These are phyloP conservation scores for Pteria penguin DNA, from an alignment of 2,888 invertebrate species.

Conservation along the genomic window DNA sequence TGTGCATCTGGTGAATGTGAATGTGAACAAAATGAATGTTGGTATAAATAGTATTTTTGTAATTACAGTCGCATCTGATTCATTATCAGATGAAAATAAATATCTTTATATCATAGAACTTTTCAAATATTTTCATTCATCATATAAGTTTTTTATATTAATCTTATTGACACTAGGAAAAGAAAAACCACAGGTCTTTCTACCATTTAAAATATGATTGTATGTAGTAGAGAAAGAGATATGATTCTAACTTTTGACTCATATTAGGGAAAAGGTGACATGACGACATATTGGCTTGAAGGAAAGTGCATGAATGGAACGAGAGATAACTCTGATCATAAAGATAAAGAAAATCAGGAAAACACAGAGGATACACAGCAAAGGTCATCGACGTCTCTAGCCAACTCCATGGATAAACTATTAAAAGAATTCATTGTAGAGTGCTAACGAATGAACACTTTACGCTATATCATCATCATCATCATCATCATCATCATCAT, in stretches of 20 bases:
- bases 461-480: not conserved
- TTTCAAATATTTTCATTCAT: not conserved
- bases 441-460: not conserved
- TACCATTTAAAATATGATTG: not conserved
- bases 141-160: not conserved
- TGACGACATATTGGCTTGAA: constrained; percentile 67
- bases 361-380: not conserved
- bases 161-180: not conserved
- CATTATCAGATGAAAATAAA: too few relatives aligned
- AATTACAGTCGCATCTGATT: too few relatives aligned
- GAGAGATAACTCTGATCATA: not conserved
- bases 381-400: not conserved
- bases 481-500: not conserved
- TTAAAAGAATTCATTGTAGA: not conserved
- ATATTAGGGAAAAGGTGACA: constrained; percentile 71
- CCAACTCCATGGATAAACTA: not conserved
- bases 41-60: too few relatives aligned
- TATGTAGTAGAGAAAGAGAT: too few relatives aligned
- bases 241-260: too few relatives aligned
- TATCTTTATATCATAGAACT: not conserved
- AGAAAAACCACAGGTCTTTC: not conserved
- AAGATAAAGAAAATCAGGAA: not conserved
- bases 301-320: constrained; percentile 28
- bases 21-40: too few relatives aligned
- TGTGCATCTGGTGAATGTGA: too few relatives aligned